Evolutionary conservation across 2,797 vertebrate species (phyloP), one percentile per base, ranked within the genome.

Genomic region (Falco concolor): DNA sequence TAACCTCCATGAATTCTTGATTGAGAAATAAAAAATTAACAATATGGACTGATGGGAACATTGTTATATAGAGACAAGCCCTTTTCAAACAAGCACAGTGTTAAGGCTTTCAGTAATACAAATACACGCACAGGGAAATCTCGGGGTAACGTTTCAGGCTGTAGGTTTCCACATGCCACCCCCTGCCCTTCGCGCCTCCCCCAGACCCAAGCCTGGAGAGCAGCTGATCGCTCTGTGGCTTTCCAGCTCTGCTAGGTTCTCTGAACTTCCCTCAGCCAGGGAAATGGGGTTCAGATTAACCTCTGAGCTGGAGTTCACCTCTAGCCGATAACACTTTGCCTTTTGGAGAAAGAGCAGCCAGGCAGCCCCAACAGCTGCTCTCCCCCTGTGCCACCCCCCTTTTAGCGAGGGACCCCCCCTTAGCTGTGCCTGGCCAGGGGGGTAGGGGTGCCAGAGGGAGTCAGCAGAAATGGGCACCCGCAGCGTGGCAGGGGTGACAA

Each of bases 1-100:
- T 89, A 95, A 97, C 92, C 89, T 90, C 74, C 49, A 87, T 92
- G 89, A 94, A 89, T 97, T 92, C 87, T 94, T 92, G 88, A 96
- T 91, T 77, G 75, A 49, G 88, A 64, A 70, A 93, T 91, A 59
- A 97, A 92, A 96, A 97, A 97, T 96, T 97, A 96, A 97, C 88
- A 38, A 12, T 93, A 90, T 79, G 84, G 84, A 96, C 86, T 95
- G 89, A 70, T 72, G 94, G 64, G 75, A 94, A 8, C 34, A 8
- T 61, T 73, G 80, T 73, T 69, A 52, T 59, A 38, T 57, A 60
- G 87, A 92, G 60, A 76, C 40, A 40, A 80, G 90, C 45, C 5
- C 45, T 68, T 96, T 89, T n/a, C 42, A 90, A 92, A 72, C 73
- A 40, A n/a, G 36, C n/a, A 10, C 11, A 2, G 30, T 12, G 28